A percentile compares a stretch with the other conserved stretches of the same genome.
Conservation (phyloP, 2,797 vertebrate genomes). For the Notamacropus eugenii region DNA sequence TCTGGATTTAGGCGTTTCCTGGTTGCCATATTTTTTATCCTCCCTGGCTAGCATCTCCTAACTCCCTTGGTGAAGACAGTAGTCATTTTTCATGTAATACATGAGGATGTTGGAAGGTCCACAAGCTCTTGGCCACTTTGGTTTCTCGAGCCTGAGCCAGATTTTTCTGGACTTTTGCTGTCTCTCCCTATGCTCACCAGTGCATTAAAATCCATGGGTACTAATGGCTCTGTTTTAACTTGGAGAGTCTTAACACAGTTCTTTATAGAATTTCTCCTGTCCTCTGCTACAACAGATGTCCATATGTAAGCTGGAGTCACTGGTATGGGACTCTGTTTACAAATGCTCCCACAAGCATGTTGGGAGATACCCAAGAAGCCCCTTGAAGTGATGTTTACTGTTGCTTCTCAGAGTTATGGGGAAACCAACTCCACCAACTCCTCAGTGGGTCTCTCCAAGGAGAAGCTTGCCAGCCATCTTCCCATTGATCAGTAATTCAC, state of each 20-base stretch:
- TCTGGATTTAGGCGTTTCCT: no score
- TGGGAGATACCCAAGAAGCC: neutral
- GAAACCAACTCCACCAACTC: neutral
- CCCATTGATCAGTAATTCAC: neutral
- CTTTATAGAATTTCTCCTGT: neutral
- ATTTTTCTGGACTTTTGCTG: neutral
- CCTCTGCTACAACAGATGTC: neutral
- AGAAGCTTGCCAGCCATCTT: neutral
- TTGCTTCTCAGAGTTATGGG: neutral
- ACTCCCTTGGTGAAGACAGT: neutral
- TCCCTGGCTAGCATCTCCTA: no score
- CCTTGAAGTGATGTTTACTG: neutral
- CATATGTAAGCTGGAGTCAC: neutral
- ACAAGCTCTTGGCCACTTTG: neutral
- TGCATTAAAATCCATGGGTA: neutral
- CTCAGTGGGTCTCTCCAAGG: no score
- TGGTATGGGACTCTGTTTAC: neutral
- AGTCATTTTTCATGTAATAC: neutral
- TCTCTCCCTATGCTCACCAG: neutral
- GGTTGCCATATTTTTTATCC: no score
- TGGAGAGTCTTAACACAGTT: neutral
- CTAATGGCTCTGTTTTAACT: neutral
- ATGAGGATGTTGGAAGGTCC: neutral
- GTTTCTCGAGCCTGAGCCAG: neutral
- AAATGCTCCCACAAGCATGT: no score